Conservation (phyloP, 2,113 vertebrate species). For the Azemiops feae region DNA sequence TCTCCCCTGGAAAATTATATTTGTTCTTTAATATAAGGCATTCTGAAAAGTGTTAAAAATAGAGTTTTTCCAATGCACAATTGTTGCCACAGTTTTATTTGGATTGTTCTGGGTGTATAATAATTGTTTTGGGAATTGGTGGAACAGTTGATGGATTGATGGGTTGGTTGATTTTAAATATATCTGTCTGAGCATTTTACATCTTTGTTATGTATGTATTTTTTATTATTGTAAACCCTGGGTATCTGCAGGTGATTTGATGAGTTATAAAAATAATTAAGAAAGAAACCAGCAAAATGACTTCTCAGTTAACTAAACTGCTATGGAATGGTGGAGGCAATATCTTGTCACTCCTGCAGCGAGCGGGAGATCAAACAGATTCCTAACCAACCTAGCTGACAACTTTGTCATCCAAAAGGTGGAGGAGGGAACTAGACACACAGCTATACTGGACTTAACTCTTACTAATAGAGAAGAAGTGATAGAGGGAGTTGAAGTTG, state of each 20-base stretch:
- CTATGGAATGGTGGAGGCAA: not conserved
- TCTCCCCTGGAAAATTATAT: not conserved
- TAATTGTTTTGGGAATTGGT: not conserved
- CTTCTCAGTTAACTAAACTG: not conserved
- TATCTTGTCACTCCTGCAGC: not conserved
- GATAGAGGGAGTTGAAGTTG: too few relatives aligned
- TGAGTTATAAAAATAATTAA: not conserved
- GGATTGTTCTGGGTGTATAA: not conserved
- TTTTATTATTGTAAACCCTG: not conserved
- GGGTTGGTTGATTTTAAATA: not conserved
- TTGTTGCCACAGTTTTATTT: not conserved
- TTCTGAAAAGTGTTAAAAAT: not conserved
- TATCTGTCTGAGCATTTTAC: not conserved
- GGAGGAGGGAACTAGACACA: too few relatives aligned
- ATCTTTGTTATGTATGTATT: not conserved
- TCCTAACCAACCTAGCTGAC: too few relatives aligned
- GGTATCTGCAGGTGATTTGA: not conserved
- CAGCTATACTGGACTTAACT: too few relatives aligned
- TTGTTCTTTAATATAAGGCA: not conserved
- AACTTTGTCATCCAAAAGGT: too few relatives aligned
- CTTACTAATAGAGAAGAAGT: too few relatives aligned
- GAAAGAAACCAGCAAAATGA: not conserved
- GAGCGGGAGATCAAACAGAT: too few relatives aligned
- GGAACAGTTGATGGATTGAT: not conserved
- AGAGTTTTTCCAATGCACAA: not conserved